Evolutionary conservation across 1,140 invertebrate species (phyloP), one percentile per base, ranked within the genome.

Genomic region (Cydia amplana): DNA sequence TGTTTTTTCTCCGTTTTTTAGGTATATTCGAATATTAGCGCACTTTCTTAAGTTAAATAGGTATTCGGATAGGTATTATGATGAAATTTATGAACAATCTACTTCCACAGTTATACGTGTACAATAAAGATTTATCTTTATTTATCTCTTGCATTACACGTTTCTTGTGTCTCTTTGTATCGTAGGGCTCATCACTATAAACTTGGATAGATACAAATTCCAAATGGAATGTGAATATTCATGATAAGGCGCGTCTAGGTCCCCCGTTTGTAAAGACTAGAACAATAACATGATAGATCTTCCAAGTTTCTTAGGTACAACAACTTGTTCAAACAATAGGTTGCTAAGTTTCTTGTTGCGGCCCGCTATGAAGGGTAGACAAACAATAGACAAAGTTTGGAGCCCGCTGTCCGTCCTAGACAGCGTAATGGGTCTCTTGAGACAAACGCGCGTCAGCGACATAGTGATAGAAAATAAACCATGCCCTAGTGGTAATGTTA

Each of bases 381-480:
- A 72, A 72, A 72, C 70, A 72, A 72, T 43, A 49, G 70, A 25
- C 36, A 43, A 72, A 72, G 36, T 72, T 72, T 72, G 36, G 70
- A 14, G 43, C 10, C 18, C 70, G 70, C 70, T 49, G 70, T 49
- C 70, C 70, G 70, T 14, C 36, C 70, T 72, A 72, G 32, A 72
- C 36, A 46, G 14, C n/a, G 70, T 46, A 72, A 72, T 72, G 18
- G 64, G 23, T 67, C 64, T 36, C 64, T 67, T 36, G 64, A 67
- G 64, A 67, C 28, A 32, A 32, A 36, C 25, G 55, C 10, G 64
- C 25, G 64, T n/a, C 64, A 36, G 64, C 28, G 55, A 4, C 55
- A 60, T 55, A 55, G 51, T 55, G 46, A 49, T 18, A 55, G 18
- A 55, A n/a, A 67, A 36, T 36, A n/a, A 36, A 67, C 64, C 18